Evolutionary conservation across 2,888 invertebrate species (phyloP).

Genomic region (Eupithecia subfuscata): DNA sequence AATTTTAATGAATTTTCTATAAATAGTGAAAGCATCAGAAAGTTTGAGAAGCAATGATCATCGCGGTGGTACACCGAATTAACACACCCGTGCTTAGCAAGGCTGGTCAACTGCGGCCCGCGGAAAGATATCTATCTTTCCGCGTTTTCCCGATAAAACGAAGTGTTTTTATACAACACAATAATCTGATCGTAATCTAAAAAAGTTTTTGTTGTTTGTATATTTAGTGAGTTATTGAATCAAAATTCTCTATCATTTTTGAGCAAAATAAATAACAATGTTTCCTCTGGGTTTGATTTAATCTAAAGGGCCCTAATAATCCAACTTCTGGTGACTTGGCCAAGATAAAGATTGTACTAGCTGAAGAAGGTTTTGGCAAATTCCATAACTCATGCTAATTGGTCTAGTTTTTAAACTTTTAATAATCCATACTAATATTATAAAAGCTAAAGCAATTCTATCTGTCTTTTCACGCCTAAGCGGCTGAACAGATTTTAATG

Average conservation of each 20-base stretch:
- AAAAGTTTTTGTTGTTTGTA: not conserved
- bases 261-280: not conserved
- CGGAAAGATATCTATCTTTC: not conserved
- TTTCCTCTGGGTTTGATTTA: not conserved
- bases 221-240: not conserved
- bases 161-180: not conserved
- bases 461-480: too few species aligned
- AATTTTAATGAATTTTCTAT: conserved; percentile 39
- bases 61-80: conserved; percentile 83
- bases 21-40: conserved; percentile 51
- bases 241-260: not conserved
- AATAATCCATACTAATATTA: too few species aligned
- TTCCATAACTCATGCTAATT: not conserved
- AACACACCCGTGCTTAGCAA: conserved; percentile 74
- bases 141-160: too few species aligned
- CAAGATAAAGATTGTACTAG: too few species aligned
- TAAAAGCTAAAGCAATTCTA: too few species aligned
- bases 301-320: not conserved
- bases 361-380: not conserved
- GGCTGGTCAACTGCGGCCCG: conserved; percentile 59
- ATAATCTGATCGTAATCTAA: not conserved
- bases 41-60: conserved; percentile 70
- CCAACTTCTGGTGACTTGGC: not conserved
- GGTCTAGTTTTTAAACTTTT: too few species aligned
- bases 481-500: too few species aligned